Base-by-base conservation (phyloP, 2,113 vertebrate species). In the Dipodomys merriami region DNA sequence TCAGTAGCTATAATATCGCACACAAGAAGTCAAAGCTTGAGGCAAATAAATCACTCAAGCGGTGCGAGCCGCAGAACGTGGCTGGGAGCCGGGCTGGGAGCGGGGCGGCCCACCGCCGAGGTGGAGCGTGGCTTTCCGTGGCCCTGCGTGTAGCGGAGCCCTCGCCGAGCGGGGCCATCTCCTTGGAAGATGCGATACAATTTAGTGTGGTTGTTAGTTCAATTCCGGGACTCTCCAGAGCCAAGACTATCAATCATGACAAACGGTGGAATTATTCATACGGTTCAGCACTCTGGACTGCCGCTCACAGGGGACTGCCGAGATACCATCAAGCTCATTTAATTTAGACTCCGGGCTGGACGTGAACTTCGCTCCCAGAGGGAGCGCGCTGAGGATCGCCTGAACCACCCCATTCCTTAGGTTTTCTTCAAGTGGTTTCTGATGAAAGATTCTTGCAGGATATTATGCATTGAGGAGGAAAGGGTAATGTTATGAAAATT, bases 161-260 rank as follows among this genome's bases (percentile, higher is more conserved):
- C 96, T 94, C 44, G 29, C 95, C 95, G 88, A 95, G 89, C 73
- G 69, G 95, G 95, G 95, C 96, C 96, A 97, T 97, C 96, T 96
- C 95, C 90, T 95, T 83, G 57, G 83, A 68, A 95, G 97, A 97
- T 91, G 95, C 5, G 88, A 97, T 96, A 96, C 96, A 79, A 93
- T 96, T 97, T 95, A 94, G 94, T 67, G 94, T 13, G 85, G 94
- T 90, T 95, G 97, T 96, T 97, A 97, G 97, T 97, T 96, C 96
- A 97, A 33, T 94, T 92, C 96, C 35, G 92, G 91, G 95, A 76
- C 82, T 94, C 96, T 96, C 95, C 69, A 4, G 89, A 96, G 96
- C 94, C 93, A 44, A 95, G 96, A 76, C 97, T 87, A 97, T 97
- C 97, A 95, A 96, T 97, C 96, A 98, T 2, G 12, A 84, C 5